These are phyloP conservation scores for Allolobophora icterica DNA, from an alignment of 2,888 invertebrate species.

Conservation along the genomic window DNA sequence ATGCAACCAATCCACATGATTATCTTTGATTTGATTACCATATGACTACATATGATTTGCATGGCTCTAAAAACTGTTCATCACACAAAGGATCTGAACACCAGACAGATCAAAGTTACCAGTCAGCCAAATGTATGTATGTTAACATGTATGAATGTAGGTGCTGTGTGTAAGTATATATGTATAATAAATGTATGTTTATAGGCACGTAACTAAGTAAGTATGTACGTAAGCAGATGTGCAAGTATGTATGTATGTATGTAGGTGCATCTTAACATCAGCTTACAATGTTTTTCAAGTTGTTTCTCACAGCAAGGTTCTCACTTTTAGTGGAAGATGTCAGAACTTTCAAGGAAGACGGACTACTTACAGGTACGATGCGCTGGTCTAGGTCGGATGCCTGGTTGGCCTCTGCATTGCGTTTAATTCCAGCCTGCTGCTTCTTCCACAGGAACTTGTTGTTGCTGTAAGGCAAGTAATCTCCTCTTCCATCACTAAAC, in stretches of 20 bases:
- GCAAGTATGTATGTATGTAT: no score
- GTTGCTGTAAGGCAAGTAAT: conserved; percentile 12
- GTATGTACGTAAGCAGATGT: no score
- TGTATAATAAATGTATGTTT: no score
- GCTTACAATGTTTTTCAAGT: neutral
- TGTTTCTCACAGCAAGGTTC: neutral
- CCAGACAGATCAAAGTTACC: no score
- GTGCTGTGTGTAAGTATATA: no score
- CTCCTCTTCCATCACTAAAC: conserved; percentile 18
- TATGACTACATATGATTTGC: no score
- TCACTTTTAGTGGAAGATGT: neutral
- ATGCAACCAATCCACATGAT: no score
- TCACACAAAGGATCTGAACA: no score
- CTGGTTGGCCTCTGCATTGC: conserved; percentile 24
- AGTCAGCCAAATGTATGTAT: no score
- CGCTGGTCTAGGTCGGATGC: neutral
- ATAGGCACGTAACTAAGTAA: neutral
- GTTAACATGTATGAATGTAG: no score
- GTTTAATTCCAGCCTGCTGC: conserved; percentile 25
- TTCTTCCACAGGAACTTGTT: conserved; percentile 18
- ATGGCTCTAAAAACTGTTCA: no score
- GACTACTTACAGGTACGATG: neutral
- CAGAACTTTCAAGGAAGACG: neutral
- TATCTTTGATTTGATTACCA: no score
- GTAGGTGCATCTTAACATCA: neutral